Percentiles rank a stretch among this genome's conserved stretches.
Conservation (phyloP, 2,113 vertebrate genomes). For the Pteruthius melanotis region DNA sequence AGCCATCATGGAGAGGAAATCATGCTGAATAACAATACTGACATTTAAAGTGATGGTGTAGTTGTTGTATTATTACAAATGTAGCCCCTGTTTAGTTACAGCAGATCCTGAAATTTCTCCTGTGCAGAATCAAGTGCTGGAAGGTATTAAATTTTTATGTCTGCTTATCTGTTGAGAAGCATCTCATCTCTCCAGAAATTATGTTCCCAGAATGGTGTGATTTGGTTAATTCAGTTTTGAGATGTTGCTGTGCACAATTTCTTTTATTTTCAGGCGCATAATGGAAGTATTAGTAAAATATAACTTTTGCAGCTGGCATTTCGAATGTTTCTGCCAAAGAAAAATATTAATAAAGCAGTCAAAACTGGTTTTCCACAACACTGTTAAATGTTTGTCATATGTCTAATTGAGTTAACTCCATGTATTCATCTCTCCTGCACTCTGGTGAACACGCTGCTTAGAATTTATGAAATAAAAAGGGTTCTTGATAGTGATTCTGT, state of each 20-base stretch:
- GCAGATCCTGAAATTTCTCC: not conserved
- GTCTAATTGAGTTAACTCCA: not conserved
- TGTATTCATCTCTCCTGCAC: not conserved
- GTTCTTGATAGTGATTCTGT: not conserved
- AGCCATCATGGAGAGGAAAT: slow-evolving; percentile 53
- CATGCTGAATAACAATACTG: slow-evolving; percentile 54
- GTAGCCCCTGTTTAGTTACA: not conserved
- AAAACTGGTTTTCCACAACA: not conserved
- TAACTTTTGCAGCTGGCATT: not conserved
- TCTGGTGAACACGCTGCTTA: not conserved
- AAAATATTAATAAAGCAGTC: not conserved
- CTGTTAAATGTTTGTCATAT: not conserved
- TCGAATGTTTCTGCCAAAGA: not conserved
- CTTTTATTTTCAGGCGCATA: not conserved
- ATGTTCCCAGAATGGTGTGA: not conserved
- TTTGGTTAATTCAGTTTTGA: not conserved
- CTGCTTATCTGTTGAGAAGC: not conserved
- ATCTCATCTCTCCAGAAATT: not conserved
- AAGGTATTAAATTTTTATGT: slow-evolving; percentile 31
- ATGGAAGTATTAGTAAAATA: not conserved
- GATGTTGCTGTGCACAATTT: not conserved
- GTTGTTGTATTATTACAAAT: not conserved
- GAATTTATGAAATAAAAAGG: not conserved
- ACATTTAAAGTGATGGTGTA: slow-evolving; percentile 37
- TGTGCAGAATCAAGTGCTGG: not conserved